Evolutionary conservation across 2,888 invertebrate genomes (phyloP).

Genomic region (Spilosoma lubricipeda): DNA sequence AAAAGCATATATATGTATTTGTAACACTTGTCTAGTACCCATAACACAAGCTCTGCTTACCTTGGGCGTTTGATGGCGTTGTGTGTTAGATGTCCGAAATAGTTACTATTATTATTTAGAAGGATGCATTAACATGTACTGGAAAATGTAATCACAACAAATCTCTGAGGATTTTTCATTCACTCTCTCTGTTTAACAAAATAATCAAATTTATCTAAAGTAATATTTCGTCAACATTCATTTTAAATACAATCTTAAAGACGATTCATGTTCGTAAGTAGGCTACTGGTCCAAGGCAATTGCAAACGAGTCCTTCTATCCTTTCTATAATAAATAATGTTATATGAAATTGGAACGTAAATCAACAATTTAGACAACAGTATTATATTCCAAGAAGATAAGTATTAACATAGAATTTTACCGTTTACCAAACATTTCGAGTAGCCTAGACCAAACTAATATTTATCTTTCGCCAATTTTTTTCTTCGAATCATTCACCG

Average conservation of each 20-base stretch:
- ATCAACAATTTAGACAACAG: not conserved
- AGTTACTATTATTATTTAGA: too few species aligned
- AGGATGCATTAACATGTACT: too few species aligned
- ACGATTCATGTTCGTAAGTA: not conserved
- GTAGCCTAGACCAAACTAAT: slow-evolving; percentile 35
- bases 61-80: too few species aligned
- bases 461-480: slow-evolving; percentile 34
- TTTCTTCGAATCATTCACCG: slow-evolving; percentile 29
- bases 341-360: not conserved
- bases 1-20: too few species aligned
- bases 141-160: too few species aligned
- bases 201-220: too few species aligned
- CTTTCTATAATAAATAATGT: too few species aligned
- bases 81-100: too few species aligned
- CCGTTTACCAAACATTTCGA: slow-evolving; percentile 35
- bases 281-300: not conserved
- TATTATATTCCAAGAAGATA: not conserved
- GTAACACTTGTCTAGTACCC: too few species aligned
- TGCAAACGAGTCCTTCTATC: not conserved
- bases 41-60: too few species aligned
- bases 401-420: slow-evolving; percentile 12
- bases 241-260: not conserved
- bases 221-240: not conserved
- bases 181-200: too few species aligned
- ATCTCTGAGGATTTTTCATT: too few species aligned